phyloP scores from a whole-genome alignment of 2,888 invertebrate genomes.

The Timandra comae region DNA sequence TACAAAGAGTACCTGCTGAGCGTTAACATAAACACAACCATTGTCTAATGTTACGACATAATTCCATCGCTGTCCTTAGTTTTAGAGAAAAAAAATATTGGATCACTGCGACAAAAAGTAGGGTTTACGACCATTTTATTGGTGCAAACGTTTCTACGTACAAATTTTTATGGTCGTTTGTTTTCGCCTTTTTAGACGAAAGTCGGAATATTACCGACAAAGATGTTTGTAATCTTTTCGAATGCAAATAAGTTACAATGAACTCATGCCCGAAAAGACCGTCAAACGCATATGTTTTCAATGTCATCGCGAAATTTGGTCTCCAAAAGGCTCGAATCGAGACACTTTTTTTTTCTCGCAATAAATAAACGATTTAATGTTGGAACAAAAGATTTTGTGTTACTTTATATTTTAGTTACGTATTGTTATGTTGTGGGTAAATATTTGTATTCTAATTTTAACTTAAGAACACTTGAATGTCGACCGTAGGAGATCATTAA shows the following conservation, averaged over 20 bases:
- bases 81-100: constrained; percentile 41
- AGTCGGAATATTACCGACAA: constrained; percentile 53
- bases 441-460: constrained; percentile 26
- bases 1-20: constrained; percentile 35
- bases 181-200: constrained; percentile 57
- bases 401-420: constrained; percentile 22
- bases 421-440: constrained; percentile 28
- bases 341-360: constrained; percentile 27
- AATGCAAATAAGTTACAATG: constrained; percentile 69
- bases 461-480: constrained; percentile 21
- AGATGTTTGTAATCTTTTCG: constrained; percentile 57
- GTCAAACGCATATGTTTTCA: constrained; percentile 46
- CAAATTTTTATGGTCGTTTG: constrained; percentile 51
- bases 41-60: constrained; percentile 58
- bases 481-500: too few species aligned
- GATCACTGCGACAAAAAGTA: constrained; percentile 42
- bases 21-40: constrained; percentile 47
- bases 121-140: constrained; percentile 56
- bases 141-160: constrained; percentile 58
- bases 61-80: constrained; percentile 42
- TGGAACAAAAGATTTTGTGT: constrained; percentile 36
- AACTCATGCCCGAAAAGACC: constrained; percentile 53
- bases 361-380: constrained; percentile 34
- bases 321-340: constrained; percentile 24
- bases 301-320: constrained; percentile 49